These are phyloP conservation scores for Orthonychiurus folsomi DNA, from an alignment of 2,888 invertebrate genomes.

Conservation along the genomic window DNA sequence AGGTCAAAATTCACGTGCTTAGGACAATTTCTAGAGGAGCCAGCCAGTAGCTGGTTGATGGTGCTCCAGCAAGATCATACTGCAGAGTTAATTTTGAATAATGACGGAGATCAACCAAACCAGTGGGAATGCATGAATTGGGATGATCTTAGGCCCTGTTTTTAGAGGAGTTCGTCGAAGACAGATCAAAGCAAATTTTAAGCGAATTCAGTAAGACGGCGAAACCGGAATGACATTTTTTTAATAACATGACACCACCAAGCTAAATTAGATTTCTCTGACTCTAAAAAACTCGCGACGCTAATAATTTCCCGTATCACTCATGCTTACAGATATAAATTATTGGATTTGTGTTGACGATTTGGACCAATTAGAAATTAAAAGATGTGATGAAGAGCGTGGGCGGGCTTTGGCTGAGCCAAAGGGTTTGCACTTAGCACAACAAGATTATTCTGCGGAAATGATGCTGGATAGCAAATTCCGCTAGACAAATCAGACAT, in stretches of 20 bases:
- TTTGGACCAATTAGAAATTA: background rate
- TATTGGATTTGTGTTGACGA: background rate
- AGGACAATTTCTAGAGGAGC: background rate
- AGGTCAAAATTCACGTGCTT: background rate
- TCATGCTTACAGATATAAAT: background rate
- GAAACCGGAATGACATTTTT: background rate
- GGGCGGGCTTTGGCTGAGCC: background rate
- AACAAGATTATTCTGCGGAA: too few relatives aligned
- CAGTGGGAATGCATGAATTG: background rate
- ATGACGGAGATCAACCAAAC: background rate
- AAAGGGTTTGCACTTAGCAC: too few relatives aligned
- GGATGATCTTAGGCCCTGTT: background rate
- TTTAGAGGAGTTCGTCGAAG: background rate
- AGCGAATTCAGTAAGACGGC: background rate
- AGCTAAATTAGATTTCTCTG: too few relatives aligned
- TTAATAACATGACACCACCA: constrained; percentile 4
- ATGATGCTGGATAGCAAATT: too few relatives aligned
- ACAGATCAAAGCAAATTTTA: background rate
- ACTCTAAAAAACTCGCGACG: background rate
- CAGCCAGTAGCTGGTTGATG: background rate
- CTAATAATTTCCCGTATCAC: background rate
- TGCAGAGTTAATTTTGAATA: background rate
- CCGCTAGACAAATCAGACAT: too few relatives aligned
- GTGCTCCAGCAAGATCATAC: background rate
- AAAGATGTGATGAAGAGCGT: background rate